Percentiles rank a stretch among this genome's conserved stretches.
Conservation (phyloP, 2,888 invertebrate species). For the Orthosia incerta region DNA sequence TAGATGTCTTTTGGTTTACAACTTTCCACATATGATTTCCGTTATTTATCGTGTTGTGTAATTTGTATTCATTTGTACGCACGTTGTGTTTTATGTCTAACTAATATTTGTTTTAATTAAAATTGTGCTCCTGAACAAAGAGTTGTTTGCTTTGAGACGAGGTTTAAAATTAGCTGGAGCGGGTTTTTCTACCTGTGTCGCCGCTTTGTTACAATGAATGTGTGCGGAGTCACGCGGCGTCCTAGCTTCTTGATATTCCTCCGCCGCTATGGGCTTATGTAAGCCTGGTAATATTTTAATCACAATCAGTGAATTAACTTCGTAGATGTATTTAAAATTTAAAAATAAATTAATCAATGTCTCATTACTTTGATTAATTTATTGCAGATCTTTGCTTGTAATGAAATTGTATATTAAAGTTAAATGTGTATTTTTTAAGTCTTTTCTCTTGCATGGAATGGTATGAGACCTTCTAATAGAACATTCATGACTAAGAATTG, state of each 20-base stretch:
- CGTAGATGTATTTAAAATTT: conserved; percentile 30
- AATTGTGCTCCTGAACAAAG: conserved; percentile 76
- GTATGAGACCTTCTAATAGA: not conserved
- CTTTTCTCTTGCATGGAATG: not conserved
- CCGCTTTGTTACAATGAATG: conserved; percentile 82
- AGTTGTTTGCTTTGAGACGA: conserved; percentile 78
- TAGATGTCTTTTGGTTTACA: conserved; percentile 73
- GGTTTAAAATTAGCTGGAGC: conserved; percentile 79
- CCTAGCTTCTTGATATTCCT: conserved; percentile 79
- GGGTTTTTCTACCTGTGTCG: conserved; percentile 85
- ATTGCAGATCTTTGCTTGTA: not conserved
- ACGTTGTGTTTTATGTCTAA: conserved; percentile 65
- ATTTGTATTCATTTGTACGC: conserved; percentile 70
- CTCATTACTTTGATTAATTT: not conserved
- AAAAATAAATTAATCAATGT: too few species aligned
- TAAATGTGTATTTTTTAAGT: not conserved
- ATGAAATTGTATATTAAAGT: not conserved
- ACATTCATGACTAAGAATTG: not conserved
- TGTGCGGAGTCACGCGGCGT: conserved; percentile 85
- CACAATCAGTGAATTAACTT: conserved; percentile 64
- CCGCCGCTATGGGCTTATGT: conserved; percentile 73
- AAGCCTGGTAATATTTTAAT: conserved; percentile 72
- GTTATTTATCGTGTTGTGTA: conserved; percentile 71
- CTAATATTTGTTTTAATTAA: conserved; percentile 82
- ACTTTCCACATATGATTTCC: conserved; percentile 71